These are phyloP conservation scores for Macroglossus sobrinus DNA, from an alignment of 2,113 vertebrate species.

Conservation along the genomic window DNA sequence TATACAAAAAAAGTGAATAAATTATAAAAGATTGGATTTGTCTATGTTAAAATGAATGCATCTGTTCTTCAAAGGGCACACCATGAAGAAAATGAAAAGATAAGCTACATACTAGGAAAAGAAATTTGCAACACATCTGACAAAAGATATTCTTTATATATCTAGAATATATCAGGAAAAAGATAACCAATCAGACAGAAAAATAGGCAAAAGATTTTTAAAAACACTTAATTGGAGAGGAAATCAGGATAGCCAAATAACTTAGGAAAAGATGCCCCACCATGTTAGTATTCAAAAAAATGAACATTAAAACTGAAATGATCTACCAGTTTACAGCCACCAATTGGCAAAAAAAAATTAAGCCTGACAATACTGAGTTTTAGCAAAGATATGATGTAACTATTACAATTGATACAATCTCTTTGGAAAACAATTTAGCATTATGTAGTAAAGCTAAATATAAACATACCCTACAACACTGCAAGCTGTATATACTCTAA, in stretches of 20 bases:
- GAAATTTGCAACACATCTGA: background rate
- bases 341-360: background rate
- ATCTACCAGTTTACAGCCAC: background rate
- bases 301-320: background rate
- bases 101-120: background rate
- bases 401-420: background rate
- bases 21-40: background rate
- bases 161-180: background rate
- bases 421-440: slow-evolving; percentile 13
- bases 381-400: slow-evolving; percentile 11
- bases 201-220: background rate
- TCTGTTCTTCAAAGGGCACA: background rate
- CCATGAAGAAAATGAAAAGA: background rate
- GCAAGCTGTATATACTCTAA: background rate
- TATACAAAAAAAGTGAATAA: slow-evolving; percentile 2
- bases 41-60: background rate
- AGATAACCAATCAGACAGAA: background rate
- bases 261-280: background rate
- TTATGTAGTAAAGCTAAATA: background rate
- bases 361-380: background rate
- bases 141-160: slow-evolving; percentile 1
- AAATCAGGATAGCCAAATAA: background rate
- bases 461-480: background rate
- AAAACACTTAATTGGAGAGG: background rate
- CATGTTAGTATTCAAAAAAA: background rate